Conservation (phyloP, 2,113 vertebrate species). For the Murina feae region DNA sequence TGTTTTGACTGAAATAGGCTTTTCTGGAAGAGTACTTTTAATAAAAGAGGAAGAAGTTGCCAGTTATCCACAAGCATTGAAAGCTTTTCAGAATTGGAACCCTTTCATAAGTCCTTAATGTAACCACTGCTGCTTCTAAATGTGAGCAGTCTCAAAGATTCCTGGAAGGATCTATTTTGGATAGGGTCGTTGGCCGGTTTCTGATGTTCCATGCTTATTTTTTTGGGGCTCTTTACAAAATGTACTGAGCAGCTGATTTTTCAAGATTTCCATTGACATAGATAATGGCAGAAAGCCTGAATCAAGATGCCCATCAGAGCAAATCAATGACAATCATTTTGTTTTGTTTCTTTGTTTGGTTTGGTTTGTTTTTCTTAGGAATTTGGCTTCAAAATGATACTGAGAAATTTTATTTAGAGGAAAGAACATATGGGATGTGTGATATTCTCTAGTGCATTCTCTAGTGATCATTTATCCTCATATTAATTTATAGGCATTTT, state of each 20-base stretch:
- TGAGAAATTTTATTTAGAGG: neutral
- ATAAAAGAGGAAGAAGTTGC: slow-evolving; percentile 48
- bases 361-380: neutral
- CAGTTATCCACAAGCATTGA: slow-evolving; percentile 56
- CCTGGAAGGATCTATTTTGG: slow-evolving; percentile 69
- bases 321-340: neutral
- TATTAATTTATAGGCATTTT: neutral
- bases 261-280: slow-evolving; percentile 47
- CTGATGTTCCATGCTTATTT: slow-evolving; percentile 28
- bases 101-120: slow-evolving; percentile 52
- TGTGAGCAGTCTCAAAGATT: slow-evolving; percentile 52
- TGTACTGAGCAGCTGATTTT: slow-evolving; percentile 41
- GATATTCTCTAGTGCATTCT: neutral
- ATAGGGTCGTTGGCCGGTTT: slow-evolving; percentile 43
- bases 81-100: slow-evolving; percentile 62
- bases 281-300: slow-evolving; percentile 36
- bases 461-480: neutral
- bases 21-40: slow-evolving; percentile 58
- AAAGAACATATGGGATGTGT: neutral
- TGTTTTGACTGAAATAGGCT: slow-evolving; percentile 60
- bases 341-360: neutral
- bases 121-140: slow-evolving; percentile 61
- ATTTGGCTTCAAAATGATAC: neutral
- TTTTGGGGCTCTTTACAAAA: slow-evolving; percentile 46
- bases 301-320: slow-evolving; percentile 12